Percentiles rank a stretch among this genome's conserved stretches.
Evolutionary conservation across 2,888 invertebrate genomes (phyloP).

Genomic region (Rhabditoides inermis): DNA sequence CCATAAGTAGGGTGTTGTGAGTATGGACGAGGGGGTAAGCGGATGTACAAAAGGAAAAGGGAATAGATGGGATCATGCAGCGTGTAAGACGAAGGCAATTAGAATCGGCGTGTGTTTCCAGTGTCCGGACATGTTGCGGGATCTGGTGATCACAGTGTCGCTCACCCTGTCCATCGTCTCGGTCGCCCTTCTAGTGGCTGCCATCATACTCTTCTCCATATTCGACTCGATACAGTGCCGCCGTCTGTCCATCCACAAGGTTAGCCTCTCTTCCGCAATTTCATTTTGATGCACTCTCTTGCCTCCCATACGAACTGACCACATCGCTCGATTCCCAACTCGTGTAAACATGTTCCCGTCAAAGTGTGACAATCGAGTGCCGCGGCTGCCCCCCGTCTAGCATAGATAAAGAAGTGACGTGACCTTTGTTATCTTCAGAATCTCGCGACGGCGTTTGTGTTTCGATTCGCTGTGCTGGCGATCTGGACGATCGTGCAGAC

Average conservation of each 20-base stretch:
- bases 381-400: too few species aligned
- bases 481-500: slow-evolving; percentile 47
- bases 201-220: slow-evolving; percentile 47
- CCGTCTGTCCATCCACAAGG: too few species aligned
- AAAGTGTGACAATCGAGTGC: too few species aligned
- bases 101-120: slow-evolving; percentile 13
- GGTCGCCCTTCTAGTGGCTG: slow-evolving; percentile 43
- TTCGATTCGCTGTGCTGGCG: slow-evolving; percentile 54
- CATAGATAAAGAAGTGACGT: too few species aligned
- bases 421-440: too few species aligned
- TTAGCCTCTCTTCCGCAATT: too few species aligned
- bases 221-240: slow-evolving; percentile 50
- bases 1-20: too few species aligned
- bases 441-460: slow-evolving; percentile 56
- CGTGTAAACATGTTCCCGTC: background rate
- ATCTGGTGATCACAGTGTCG: slow-evolving; percentile 45
- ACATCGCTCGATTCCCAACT: background rate
- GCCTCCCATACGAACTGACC: too few species aligned
- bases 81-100: background rate
- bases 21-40: too few species aligned
- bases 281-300: too few species aligned
- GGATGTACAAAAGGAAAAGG: too few species aligned
- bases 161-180: slow-evolving; percentile 47
- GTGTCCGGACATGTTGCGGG: slow-evolving; percentile 48
- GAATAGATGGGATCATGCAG: too few species aligned